Conservation (phyloP, 2,797 vertebrate species). For the Hydrolagus colliei region DNA sequence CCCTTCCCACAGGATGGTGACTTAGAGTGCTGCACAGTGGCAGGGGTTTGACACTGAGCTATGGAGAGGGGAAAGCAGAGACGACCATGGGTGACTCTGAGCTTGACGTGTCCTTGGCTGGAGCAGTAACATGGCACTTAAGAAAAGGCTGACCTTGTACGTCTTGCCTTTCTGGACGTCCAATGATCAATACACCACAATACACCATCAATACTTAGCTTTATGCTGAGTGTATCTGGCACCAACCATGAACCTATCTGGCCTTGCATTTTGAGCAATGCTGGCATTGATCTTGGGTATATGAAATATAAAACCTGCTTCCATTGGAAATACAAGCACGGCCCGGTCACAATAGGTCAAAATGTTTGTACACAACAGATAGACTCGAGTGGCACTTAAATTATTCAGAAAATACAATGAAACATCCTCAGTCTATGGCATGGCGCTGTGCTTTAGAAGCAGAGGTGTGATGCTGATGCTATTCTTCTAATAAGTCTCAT, state of each 20-base stretch:
- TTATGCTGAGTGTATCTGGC: background rate
- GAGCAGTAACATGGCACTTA: no score
- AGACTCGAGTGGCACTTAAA: background rate
- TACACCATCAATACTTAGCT: background rate
- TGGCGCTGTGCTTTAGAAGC: background rate
- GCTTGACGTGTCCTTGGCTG: background rate
- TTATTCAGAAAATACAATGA: background rate
- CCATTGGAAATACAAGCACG: background rate
- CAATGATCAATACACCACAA: background rate
- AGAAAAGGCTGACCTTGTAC: background rate
- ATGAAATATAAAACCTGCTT: background rate
- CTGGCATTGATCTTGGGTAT: background rate
- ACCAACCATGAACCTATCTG: slow-evolving; percentile 8
- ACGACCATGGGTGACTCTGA: background rate
- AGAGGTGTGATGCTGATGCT: background rate
- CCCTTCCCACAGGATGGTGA: no score
- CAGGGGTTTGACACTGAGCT: no score
- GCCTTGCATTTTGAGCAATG: background rate
- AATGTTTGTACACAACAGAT: background rate
- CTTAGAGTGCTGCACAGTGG: no score
- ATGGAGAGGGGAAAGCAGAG: no score
- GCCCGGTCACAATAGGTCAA: background rate
- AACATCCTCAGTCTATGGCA: no score
- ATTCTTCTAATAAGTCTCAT: background rate
- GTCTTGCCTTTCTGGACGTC: background rate